Percentiles rank a stretch among this genome's conserved stretches.
Evolutionary conservation across 1,140 invertebrate genomes (phyloP).

Genomic region (Hesperophylax magnus): DNA sequence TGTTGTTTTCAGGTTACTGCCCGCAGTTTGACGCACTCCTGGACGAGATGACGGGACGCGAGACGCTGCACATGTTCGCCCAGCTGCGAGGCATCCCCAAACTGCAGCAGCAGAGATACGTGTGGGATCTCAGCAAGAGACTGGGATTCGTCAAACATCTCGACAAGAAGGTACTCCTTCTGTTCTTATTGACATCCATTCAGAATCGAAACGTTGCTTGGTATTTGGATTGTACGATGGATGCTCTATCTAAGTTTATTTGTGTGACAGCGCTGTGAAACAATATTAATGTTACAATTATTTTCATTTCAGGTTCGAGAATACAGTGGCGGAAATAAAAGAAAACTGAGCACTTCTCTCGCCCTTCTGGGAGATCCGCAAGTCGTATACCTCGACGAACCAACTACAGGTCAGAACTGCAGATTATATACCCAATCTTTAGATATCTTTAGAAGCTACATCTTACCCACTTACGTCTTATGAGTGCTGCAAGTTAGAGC

Average conservation of each 20-base stretch:
- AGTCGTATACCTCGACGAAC: conserved; percentile 90
- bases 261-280: too few species aligned
- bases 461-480: neutral
- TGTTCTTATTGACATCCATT: neutral
- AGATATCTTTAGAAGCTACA: neutral
- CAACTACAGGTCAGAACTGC: conserved; percentile 75
- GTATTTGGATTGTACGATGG: too few species aligned
- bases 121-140: conserved; percentile 60
- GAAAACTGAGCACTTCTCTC: conserved; percentile 95
- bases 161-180: conserved; percentile 66
- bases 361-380: conserved; percentile 92
- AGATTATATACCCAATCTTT: conserved; percentile 17
- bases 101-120: conserved; percentile 52
- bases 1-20: conserved; percentile 75
- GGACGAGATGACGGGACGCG: conserved; percentile 80
- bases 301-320: conserved; percentile 66
- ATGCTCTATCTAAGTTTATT: too few species aligned
- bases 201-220: too few species aligned
- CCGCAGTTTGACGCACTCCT: conserved; percentile 85
- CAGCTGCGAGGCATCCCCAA: conserved; percentile 76
- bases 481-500: too few species aligned
- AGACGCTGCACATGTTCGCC: conserved; percentile 80
- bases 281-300: neutral
- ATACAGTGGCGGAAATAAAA: conserved; percentile 94
- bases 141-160: conserved; percentile 71